Conservation (phyloP, 2,888 invertebrate species). For the Panorpa germanica region DNA sequence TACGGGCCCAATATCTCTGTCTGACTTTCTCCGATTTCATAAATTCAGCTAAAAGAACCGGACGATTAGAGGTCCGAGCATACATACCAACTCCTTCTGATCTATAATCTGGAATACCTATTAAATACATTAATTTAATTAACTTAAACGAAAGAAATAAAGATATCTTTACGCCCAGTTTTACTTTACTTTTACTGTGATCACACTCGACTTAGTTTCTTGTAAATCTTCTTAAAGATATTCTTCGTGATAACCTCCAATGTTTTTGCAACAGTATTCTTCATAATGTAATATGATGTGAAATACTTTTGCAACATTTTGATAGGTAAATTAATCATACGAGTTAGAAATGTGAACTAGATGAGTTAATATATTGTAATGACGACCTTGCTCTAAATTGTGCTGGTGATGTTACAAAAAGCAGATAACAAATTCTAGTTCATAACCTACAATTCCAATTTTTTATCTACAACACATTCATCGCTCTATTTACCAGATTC, state of each 20-base stretch:
- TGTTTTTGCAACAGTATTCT: too few species aligned
- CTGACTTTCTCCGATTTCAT: slow-evolving; percentile 42
- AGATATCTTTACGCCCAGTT: too few species aligned
- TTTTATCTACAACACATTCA: slow-evolving; percentile 1
- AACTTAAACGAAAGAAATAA: too few species aligned
- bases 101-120: slow-evolving; percentile 87
- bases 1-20: slow-evolving; percentile 88
- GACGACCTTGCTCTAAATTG: too few species aligned
- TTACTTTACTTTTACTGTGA: too few species aligned
- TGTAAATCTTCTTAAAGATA: too few species aligned
- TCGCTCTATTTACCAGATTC: slow-evolving; percentile 55
- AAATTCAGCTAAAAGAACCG: slow-evolving; percentile 76
- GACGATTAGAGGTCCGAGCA: slow-evolving; percentile 65
- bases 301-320: too few species aligned
- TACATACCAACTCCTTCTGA: slow-evolving; percentile 85
- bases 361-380: neutral
- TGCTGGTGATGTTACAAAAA: slow-evolving; percentile 8
- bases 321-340: too few species aligned
- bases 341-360: neutral
- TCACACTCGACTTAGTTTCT: too few species aligned
- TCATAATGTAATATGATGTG: too few species aligned
- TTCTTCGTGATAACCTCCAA: too few species aligned
- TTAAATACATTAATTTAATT: slow-evolving; percentile 11
- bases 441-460: slow-evolving; percentile 2
- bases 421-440: neutral